Conservation (phyloP, 2,888 invertebrate genomes). For the Geotrupes spiniger region DNA sequence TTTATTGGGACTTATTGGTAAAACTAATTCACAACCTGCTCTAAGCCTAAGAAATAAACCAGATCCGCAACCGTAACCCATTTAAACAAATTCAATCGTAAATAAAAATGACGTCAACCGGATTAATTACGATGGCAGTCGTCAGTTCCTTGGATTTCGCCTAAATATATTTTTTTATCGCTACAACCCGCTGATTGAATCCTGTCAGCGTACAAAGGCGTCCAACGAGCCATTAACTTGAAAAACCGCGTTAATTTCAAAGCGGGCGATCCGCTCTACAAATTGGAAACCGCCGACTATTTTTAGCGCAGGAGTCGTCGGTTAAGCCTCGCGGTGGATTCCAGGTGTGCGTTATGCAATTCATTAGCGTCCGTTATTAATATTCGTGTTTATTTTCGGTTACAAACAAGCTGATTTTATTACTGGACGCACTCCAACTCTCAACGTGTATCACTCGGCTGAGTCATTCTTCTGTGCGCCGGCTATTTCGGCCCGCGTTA, state of each 20-base stretch:
- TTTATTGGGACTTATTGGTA: too few species aligned
- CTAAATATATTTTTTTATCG: too few species aligned
- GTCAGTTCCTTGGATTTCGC: too few species aligned
- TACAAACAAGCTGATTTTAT: conserved; percentile 19
- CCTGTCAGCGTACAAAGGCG: neutral
- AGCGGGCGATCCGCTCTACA: too few species aligned
- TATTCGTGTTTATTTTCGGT: conserved; percentile 17
- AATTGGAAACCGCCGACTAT: neutral
- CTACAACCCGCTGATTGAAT: conserved; percentile 1
- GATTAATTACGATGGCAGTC: too few species aligned
- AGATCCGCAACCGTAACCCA: too few species aligned
- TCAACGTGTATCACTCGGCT: conserved; percentile 9
- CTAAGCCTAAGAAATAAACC: too few species aligned
- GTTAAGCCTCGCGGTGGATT: neutral
- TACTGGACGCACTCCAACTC: conserved; percentile 13
- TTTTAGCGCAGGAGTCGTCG: neutral
- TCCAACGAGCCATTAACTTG: too few species aligned
- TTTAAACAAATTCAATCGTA: too few species aligned
- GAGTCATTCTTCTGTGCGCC: conserved; percentile 12
- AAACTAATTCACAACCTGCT: too few species aligned
- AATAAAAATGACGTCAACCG: too few species aligned
- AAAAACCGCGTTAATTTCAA: too few species aligned
- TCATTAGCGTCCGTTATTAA: conserved; percentile 23
- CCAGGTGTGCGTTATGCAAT: conserved; percentile 23
- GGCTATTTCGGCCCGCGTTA: conserved; percentile 8